Conservation (phyloP, 2,797 vertebrate genomes). For the Poeciliopsis infans region DNA sequence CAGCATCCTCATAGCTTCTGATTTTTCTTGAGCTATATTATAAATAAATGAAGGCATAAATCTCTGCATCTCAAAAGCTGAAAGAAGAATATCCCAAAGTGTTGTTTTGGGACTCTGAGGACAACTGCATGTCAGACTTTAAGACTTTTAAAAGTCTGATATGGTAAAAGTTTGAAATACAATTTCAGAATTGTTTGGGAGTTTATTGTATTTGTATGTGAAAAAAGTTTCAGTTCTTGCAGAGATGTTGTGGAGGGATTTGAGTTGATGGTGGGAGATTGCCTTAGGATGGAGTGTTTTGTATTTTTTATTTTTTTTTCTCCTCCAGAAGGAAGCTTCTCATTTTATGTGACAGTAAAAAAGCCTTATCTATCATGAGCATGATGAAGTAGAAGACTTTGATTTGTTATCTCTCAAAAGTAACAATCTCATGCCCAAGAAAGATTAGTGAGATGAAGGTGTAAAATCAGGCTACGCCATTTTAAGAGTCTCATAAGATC, state of each 20-base stretch:
- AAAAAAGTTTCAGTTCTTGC: constrained; percentile 50
- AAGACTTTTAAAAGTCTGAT: neutral
- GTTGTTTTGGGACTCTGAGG: neutral
- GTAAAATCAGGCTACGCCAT: constrained; percentile 47
- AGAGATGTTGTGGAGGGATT: constrained; percentile 51
- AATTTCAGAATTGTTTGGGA: neutral
- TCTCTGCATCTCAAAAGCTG: neutral
- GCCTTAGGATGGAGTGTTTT: constrained; percentile 67
- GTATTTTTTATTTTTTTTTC: neutral
- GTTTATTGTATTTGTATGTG: constrained; percentile 41
- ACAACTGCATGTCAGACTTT: neutral
- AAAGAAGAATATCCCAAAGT: neutral
- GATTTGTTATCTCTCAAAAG: constrained; percentile 68
- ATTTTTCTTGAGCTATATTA: neutral
- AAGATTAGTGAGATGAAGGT: constrained; percentile 75
- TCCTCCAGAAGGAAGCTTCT: constrained; percentile 51
- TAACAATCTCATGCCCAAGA: constrained; percentile 68
- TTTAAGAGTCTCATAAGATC: constrained; percentile 48
- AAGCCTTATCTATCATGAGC: constrained; percentile 72
- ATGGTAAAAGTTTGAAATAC: neutral
- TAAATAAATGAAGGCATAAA: neutral
- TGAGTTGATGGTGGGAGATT: constrained; percentile 59
- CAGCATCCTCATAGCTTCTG: neutral
- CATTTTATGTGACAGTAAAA: constrained; percentile 77
- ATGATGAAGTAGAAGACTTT: constrained; percentile 72